Evolutionary conservation across 2,113 vertebrate genomes (phyloP).

Genomic region (Pterocles orientalis): DNA sequence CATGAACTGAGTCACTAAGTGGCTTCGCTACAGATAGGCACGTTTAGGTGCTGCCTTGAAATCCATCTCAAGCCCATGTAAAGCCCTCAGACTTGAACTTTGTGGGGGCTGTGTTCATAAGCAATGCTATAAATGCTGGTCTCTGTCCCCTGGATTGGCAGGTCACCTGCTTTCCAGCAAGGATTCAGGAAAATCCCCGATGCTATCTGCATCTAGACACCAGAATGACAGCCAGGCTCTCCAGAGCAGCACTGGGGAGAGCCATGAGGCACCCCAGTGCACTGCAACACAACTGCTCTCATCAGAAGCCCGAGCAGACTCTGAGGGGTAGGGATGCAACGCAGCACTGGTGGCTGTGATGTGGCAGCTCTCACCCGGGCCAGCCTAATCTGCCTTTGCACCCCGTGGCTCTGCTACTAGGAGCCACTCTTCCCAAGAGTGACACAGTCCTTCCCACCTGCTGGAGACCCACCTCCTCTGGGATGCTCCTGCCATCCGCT

Average conservation of each 20-base stretch:
- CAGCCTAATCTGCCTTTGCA: neutral
- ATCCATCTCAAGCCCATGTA: neutral
- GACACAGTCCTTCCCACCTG: neutral
- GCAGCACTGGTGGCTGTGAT: neutral
- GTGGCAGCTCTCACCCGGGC: neutral
- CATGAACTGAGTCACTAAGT: neutral
- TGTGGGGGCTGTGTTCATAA: neutral
- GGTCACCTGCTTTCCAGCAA: neutral
- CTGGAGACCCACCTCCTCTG: neutral
- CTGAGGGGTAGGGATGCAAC: neutral
- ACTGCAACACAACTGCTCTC: neutral
- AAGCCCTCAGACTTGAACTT: neutral
- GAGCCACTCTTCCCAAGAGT: neutral
- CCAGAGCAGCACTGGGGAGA: neutral
- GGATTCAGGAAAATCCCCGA: neutral
- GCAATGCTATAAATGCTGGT: neutral
- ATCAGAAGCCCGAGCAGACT: neutral
- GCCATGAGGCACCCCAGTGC: neutral
- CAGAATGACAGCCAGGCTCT: neutral
- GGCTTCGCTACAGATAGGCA: neutral
- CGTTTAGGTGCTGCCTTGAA: neutral
- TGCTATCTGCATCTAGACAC: neutral
- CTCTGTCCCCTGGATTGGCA: neutral
- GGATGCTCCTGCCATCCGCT: neutral
- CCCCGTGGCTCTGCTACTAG: accelerated